phyloP scores from a whole-genome alignment of 2,888 invertebrate genomes.

The Villa cingulata region DNA sequence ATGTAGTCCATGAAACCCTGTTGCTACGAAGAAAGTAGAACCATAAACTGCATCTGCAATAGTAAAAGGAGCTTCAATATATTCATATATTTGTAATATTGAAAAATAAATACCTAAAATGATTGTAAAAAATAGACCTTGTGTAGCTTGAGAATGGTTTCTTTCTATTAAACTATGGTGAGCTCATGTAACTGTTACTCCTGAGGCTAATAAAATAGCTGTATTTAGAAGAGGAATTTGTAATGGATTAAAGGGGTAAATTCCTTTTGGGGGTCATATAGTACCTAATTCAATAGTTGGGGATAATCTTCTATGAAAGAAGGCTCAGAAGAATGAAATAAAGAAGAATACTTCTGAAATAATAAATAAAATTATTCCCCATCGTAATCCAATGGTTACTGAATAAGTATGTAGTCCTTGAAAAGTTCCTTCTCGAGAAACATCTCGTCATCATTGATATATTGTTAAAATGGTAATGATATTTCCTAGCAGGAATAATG shows the following conservation, averaged over 20 bases:
- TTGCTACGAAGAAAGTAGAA: conserved; percentile 56
- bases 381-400: conserved; percentile 46
- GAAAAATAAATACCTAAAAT: conserved; percentile 51
- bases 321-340: conserved; percentile 44
- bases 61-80: conserved; percentile 46
- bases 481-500: conserved; percentile 40
- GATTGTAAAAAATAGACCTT: conserved; percentile 41
- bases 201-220: conserved; percentile 55
- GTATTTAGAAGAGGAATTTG: conserved; percentile 61
- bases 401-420: conserved; percentile 49
- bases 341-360: conserved; percentile 52
- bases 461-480: conserved; percentile 37
- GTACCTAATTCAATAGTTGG: conserved; percentile 45
- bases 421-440: conserved; percentile 50
- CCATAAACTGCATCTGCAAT: conserved; percentile 51
- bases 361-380: conserved; percentile 63
- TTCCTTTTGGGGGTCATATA: conserved; percentile 50
- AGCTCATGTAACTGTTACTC: conserved; percentile 51
- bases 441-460: conserved; percentile 58
- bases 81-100: conserved; percentile 53
- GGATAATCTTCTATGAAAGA: conserved; percentile 32
- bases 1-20: conserved; percentile 63
- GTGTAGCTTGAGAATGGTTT: conserved; percentile 36
- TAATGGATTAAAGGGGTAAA: conserved; percentile 50
- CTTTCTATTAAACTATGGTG: conserved; percentile 43